Evolutionary conservation across 2,888 invertebrate genomes (phyloP).

Genomic region (Andrena fulva): DNA sequence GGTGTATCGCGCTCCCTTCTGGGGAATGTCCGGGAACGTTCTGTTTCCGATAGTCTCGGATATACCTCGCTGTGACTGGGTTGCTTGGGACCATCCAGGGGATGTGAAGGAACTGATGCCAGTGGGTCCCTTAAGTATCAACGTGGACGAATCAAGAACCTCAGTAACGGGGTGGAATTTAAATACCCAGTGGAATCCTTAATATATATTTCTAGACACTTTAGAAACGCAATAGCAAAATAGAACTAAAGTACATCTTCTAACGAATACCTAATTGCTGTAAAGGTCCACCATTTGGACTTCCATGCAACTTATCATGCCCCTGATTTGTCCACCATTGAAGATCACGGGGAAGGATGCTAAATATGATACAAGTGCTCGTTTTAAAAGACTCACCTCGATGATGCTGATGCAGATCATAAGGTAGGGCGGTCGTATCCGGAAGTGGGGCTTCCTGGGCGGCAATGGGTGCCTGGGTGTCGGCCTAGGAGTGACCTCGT

Average conservation of each 20-base stretch:
- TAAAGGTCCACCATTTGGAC: too few species aligned
- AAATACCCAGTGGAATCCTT: too few species aligned
- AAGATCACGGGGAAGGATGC: too few species aligned
- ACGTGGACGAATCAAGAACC: too few species aligned
- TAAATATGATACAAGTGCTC: background rate
- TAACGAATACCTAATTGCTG: too few species aligned
- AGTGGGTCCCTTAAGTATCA: too few species aligned
- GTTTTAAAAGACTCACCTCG: constrained; percentile 73
- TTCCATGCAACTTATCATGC: too few species aligned
- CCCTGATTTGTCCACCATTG: too few species aligned
- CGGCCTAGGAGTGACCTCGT: constrained; percentile 77
- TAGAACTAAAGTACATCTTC: too few species aligned
- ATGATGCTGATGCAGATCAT: constrained; percentile 83
- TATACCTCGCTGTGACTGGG: background rate
- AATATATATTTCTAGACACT: too few species aligned
- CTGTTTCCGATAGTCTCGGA: background rate
- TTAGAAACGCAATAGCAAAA: too few species aligned
- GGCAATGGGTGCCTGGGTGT: constrained; percentile 74
- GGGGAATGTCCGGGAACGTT: background rate
- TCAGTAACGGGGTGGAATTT: too few species aligned
- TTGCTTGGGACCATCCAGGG: background rate
- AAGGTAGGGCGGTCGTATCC: constrained; percentile 83
- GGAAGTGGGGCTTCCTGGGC: constrained; percentile 80
- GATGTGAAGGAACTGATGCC: background rate
- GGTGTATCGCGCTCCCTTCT: constrained; percentile 1